These are phyloP conservation scores for Amblyopsis rosae DNA, from an alignment of 2,113 vertebrate genomes.

Conservation along the genomic window DNA sequence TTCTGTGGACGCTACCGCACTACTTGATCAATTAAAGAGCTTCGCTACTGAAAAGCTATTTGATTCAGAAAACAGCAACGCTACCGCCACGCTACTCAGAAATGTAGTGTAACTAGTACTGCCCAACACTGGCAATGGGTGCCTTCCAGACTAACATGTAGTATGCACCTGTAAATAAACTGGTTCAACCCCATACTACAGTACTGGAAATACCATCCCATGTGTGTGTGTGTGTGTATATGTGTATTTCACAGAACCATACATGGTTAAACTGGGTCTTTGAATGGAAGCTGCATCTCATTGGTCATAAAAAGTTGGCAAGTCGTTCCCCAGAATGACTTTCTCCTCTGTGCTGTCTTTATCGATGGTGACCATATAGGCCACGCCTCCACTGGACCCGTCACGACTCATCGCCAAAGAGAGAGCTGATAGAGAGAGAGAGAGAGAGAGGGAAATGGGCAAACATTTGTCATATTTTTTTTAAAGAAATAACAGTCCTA, in stretches of 20 bases:
- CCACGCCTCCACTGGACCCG: conserved; percentile 84
- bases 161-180: too few relatives aligned
- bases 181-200: too few relatives aligned
- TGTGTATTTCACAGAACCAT: not conserved
- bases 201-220: too few relatives aligned
- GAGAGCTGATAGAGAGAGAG: conserved; percentile 70
- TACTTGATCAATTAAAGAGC: too few relatives aligned
- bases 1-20: too few relatives aligned
- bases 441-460: not conserved
- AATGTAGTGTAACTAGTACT: too few relatives aligned
- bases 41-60: too few relatives aligned
- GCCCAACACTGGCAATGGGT: too few relatives aligned
- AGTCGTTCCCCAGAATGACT: conserved; percentile 78
- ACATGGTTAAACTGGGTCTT: not conserved
- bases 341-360: conserved; percentile 77
- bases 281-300: conserved; percentile 35
- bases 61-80: too few relatives aligned
- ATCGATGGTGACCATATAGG: conserved; percentile 83
- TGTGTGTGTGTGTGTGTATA: not conserved
- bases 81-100: too few relatives aligned
- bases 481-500: not conserved
- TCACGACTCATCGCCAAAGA: conserved; percentile 85
- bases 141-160: too few relatives aligned
- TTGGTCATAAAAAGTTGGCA: conserved; percentile 82
- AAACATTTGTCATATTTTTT: too few relatives aligned